Evolutionary conservation across 1,140 invertebrate species (phyloP), one percentile per base, ranked within the genome.

Genomic region (Aphaenogaster ashmeadi): DNA sequence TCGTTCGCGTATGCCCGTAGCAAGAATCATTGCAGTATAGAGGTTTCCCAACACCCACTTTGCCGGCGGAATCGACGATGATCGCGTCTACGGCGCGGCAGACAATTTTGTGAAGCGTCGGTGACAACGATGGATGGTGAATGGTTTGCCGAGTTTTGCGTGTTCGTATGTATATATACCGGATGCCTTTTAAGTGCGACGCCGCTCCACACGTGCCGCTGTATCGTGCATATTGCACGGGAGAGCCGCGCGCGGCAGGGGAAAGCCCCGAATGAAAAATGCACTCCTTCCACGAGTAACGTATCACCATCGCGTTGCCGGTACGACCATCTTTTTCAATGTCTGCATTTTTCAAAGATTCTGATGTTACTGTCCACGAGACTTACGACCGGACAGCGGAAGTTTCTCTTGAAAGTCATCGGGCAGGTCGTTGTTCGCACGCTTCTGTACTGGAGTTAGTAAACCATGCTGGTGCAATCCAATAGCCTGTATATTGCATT

Each of bases 71-170:
- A 84, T 84, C 33, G 41, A 67, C n/a, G 18, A 75, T 47, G 78
- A 89, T 60, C 66, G 18, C 52, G 27, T 41, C 56, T 47, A 75
- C 41, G 7, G 41, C 8, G 33, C 41, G n/a, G 66, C 67, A 36
- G 66, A 78, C 83, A 89, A 89, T 87, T 89, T 72, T n/a, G 62
- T 41, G 69, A 80, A 87, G 47, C 18, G 62, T 52, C 62, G 62
- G 21, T 56, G 58, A 58, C 66, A 62, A 66, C 58, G 27, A 54
- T 11, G 52, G 74, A 50, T 44, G 81, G 62, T 27, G 62, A 89
- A 89, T 77, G 50, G 44, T 69, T 78, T 60, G 27, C 1, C 50
- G 13, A 62, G 71, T 44, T 64, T 15, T 67, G 38, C 21, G n/a
- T 38, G 18, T 41, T 2, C 21, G 54, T 60, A 5, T 72, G 21